Evolutionary conservation across 2,113 vertebrate species (phyloP).

Genomic region (Toxotes jaculatrix): DNA sequence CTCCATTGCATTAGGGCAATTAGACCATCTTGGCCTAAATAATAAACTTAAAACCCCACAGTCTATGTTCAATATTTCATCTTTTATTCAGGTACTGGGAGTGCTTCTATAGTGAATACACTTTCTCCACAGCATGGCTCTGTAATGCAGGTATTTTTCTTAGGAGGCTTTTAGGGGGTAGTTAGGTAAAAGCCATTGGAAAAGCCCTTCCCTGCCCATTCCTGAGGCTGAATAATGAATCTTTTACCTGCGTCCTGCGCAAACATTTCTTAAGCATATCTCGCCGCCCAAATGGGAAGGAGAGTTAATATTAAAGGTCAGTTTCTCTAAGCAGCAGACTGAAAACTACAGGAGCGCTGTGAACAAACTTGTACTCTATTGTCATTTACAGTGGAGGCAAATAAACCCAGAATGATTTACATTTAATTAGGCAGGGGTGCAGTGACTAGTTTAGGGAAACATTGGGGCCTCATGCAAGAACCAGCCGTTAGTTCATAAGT

Average conservation of each 20-base stretch:
- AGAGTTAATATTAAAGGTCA: constrained; percentile 60
- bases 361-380: background rate
- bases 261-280: constrained; percentile 73
- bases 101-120: constrained; percentile 80
- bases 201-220: constrained; percentile 61
- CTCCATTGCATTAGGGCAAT: constrained; percentile 84
- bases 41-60: constrained; percentile 84
- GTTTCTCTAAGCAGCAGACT: constrained; percentile 33
- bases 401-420: constrained; percentile 12
- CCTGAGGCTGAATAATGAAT: constrained; percentile 82
- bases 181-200: constrained; percentile 81
- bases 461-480: background rate
- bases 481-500: background rate
- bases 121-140: constrained; percentile 68
- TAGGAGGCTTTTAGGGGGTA: constrained; percentile 82
- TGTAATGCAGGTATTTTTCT: constrained; percentile 84
- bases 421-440: background rate
- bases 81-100: constrained; percentile 84
- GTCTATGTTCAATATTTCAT: constrained; percentile 85
- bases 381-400: background rate
- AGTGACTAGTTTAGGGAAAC: background rate
- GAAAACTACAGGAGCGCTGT: constrained; percentile 12
- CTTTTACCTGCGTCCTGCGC: constrained; percentile 77
- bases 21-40: constrained; percentile 84
- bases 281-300: constrained; percentile 38